Percentiles rank a stretch among this genome's conserved stretches.
These are phyloP conservation scores for Patagioenas fasciata DNA, from an alignment of 2,113 vertebrate species.

Conservation along the genomic window DNA sequence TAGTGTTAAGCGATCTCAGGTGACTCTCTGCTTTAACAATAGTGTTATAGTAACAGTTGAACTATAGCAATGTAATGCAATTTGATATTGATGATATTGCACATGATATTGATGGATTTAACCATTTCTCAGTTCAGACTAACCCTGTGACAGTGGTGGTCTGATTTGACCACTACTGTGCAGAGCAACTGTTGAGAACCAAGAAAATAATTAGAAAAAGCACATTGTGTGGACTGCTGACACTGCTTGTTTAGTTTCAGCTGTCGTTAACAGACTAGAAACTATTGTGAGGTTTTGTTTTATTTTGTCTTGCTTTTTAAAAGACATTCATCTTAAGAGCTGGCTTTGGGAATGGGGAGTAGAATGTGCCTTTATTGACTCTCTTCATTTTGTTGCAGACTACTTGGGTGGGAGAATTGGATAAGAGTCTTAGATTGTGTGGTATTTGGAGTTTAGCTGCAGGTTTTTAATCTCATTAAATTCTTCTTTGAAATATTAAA, in stretches of 20 bases:
- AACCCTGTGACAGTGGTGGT: not conserved
- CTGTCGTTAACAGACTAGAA: not conserved
- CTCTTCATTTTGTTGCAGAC: not conserved
- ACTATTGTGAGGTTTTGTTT: not conserved
- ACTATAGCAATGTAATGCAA: not conserved
- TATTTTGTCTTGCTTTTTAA: not conserved
- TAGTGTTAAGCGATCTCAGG: not conserved
- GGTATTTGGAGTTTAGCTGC: not conserved
- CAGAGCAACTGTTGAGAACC: not conserved
- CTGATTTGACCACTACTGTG: not conserved
- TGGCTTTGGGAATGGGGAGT: not conserved
- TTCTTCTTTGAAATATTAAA: not conserved
- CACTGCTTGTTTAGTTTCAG: not conserved
- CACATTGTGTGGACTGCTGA: not conserved
- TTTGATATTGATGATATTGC: not conserved
- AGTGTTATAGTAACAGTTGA: not conserved
- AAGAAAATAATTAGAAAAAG: not conserved
- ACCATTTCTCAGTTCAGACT: not conserved
- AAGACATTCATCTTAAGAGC: not conserved
- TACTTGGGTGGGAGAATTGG: not conserved
- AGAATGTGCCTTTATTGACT: not conserved
- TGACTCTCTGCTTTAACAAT: conserved; percentile 1
- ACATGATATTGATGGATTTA: not conserved
- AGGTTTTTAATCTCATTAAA: not conserved
- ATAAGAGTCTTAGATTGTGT: not conserved